These are phyloP conservation scores for Brachypodius melanocephalos DNA, from an alignment of 2,113 vertebrate genomes.

Conservation along the genomic window DNA sequence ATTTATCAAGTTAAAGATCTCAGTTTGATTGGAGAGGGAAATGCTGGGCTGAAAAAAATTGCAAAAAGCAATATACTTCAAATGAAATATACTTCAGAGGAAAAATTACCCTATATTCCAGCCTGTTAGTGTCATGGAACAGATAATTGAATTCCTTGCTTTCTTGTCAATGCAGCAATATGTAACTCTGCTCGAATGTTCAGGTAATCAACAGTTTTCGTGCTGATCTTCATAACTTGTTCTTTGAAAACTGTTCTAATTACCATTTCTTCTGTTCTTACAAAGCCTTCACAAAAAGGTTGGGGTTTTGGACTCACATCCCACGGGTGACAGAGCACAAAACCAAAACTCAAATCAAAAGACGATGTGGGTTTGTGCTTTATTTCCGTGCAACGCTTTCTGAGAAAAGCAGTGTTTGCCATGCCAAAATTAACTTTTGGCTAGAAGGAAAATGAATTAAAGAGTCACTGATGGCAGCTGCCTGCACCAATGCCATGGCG, in stretches of 20 bases:
- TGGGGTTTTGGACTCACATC: background rate
- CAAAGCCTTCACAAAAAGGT: background rate
- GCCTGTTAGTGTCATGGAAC: background rate
- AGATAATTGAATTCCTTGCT: background rate
- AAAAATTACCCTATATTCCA: background rate
- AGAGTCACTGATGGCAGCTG: background rate
- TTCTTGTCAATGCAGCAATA: background rate
- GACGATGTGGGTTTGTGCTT: background rate
- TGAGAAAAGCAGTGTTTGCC: background rate
- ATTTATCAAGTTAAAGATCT: background rate
- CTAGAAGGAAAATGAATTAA: background rate
- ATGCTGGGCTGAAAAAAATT: background rate
- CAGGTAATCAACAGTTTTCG: background rate
- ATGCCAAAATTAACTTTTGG: background rate
- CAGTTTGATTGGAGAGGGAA: background rate
- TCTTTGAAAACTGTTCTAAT: background rate
- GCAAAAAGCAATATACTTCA: background rate
- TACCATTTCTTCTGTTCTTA: background rate
- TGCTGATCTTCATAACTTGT: background rate
- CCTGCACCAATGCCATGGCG: fast-evolving
- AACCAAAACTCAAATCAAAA: background rate
- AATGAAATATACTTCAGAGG: background rate
- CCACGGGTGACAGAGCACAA: background rate
- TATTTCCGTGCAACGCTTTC: background rate
- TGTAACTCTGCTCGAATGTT: background rate